Percentiles rank a stretch among this genome's conserved stretches.
phyloP scores from a whole-genome alignment of 2,888 invertebrate species.

The Steinernema carpocapsae region DNA sequence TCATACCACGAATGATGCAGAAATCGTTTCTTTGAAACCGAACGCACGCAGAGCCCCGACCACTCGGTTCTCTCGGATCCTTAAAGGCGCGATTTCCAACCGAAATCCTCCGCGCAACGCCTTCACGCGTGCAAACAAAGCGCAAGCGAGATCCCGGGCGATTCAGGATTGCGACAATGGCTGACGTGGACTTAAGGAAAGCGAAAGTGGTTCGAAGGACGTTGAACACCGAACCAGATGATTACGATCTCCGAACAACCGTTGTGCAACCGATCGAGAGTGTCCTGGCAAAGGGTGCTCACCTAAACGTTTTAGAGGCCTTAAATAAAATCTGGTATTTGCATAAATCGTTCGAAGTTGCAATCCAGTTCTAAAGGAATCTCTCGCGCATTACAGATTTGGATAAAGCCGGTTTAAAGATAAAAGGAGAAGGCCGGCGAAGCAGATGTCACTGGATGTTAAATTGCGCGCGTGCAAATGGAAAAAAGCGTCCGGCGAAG shows the following conservation, averaged over 20 bases:
- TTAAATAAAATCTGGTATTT: background rate
- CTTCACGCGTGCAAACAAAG: conserved; percentile 25
- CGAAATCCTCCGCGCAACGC: conserved; percentile 25
- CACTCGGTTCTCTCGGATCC: background rate
- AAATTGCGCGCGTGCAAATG: background rate
- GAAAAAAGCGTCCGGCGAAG: too few species aligned
- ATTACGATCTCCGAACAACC: background rate
- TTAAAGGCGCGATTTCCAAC: conserved; percentile 19
- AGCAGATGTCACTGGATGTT: conserved; percentile 11
- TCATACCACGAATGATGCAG: too few species aligned
- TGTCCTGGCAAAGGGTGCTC: background rate
- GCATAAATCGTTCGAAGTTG: background rate
- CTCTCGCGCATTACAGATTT: background rate
- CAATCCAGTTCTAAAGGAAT: background rate
- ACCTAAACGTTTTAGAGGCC: background rate
- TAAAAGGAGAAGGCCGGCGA: background rate
- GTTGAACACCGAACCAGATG: background rate
- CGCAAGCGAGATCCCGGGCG: conserved; percentile 21
- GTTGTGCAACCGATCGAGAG: conserved; percentile 2
- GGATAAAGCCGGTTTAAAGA: conserved; percentile 21
- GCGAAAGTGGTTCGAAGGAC: conserved; percentile 14
- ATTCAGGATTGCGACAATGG: conserved; percentile 29
- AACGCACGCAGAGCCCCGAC: too few species aligned
- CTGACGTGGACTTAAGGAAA: conserved; percentile 20
- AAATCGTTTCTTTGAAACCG: too few species aligned